A percentile compares a stretch with the other conserved stretches of the same genome.
Evolutionary conservation across 2,888 invertebrate species (phyloP).

Genomic region (Ormyrus nitidulus): DNA sequence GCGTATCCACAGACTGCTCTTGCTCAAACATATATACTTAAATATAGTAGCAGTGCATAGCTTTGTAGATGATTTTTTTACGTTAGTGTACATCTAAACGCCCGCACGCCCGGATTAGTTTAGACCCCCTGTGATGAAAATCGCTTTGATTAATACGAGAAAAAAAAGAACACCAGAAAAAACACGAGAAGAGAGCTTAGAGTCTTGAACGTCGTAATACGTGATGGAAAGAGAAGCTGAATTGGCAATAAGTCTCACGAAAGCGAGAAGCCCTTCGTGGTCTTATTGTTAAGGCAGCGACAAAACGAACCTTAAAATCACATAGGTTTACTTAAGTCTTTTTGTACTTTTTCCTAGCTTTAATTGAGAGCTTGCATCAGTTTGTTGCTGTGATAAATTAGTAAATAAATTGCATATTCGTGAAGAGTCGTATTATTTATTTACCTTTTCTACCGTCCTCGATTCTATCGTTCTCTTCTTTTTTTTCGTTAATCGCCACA

Average conservation of each 20-base stretch:
- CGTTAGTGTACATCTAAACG: conserved; percentile 33
- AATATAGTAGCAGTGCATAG: conserved; percentile 41
- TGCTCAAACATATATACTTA: conserved; percentile 35
- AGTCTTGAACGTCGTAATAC: conserved; percentile 54
- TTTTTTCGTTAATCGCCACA: conserved; percentile 40
- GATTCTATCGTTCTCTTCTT: conserved; percentile 57
- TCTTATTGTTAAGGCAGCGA: conserved; percentile 40
- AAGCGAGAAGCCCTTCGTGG: neutral
- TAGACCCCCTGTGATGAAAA: conserved; percentile 22
- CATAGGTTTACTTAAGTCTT: conserved; percentile 50
- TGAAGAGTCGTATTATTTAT: conserved; percentile 74
- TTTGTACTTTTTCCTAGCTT: conserved; percentile 61
- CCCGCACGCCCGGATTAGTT: conserved; percentile 29
- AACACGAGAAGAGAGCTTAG: conserved; percentile 53
- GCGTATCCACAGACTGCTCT: conserved; percentile 53
- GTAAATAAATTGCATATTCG: conserved; percentile 75
- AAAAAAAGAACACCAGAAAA: conserved; percentile 12
- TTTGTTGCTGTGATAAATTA: conserved; percentile 75
- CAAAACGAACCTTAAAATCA: conserved; percentile 49
- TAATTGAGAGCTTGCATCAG: conserved; percentile 39
- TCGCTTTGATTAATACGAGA: conserved; percentile 31
- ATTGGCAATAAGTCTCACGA: conserved; percentile 38
- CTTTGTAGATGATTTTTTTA: conserved; percentile 54
- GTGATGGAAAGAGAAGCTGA: conserved; percentile 39
- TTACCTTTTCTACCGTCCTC: conserved; percentile 68